phyloP scores from a whole-genome alignment of 2,797 vertebrate genomes.

The Rhinatrema bivittatum region DNA sequence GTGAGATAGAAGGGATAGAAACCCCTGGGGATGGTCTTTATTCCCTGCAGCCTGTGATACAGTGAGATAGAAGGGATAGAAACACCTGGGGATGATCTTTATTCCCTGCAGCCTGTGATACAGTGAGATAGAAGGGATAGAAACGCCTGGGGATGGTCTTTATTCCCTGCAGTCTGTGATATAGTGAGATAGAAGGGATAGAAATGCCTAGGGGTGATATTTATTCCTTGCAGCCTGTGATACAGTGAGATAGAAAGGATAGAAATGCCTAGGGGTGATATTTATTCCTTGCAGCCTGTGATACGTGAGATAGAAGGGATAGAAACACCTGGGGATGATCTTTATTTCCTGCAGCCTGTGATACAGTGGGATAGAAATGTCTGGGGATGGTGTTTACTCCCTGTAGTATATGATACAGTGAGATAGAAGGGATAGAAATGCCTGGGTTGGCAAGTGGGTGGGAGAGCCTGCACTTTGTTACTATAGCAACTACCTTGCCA shows the following conservation, averaged over 20 bases:
- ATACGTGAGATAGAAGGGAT: constrained; percentile 23
- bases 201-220: neutral
- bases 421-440: neutral
- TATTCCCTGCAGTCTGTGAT: neutral
- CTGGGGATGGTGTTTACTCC: too few species aligned
- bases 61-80: constrained; percentile 4
- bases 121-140: constrained; percentile 28
- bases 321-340: constrained; percentile 12
- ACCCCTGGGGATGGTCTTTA: too few species aligned
- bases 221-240: too few species aligned
- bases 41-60: too few species aligned
- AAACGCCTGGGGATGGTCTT: constrained; percentile 2
- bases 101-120: constrained; percentile 23
- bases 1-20: constrained; percentile 2
- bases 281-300: constrained; percentile 30
- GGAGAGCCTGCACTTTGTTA: too few species aligned
- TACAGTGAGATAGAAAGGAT: constrained; percentile 6
- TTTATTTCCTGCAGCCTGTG: neutral
- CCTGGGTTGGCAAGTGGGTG: neutral
- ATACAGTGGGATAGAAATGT: constrained; percentile 1
- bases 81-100: constrained; percentile 1
- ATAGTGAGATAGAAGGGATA: constrained; percentile 3
- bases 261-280: neutral
- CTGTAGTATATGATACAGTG: too few species aligned
- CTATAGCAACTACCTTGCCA: too few species aligned